A percentile compares a stretch with the other conserved stretches of the same genome.
Evolutionary conservation across 2,113 vertebrate species (phyloP).

Genomic region (Bucco capensis): DNA sequence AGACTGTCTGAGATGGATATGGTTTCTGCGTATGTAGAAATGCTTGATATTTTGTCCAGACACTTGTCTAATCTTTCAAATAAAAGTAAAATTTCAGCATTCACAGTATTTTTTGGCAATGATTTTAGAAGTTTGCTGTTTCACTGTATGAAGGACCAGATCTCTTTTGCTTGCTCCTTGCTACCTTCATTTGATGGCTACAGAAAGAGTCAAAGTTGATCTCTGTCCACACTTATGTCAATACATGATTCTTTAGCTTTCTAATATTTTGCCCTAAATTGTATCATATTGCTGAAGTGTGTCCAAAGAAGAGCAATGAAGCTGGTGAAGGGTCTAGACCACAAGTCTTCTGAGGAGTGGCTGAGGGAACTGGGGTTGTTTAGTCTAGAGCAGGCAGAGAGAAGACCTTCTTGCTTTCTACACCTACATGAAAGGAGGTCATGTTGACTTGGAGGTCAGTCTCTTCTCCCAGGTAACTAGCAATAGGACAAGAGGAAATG

Average conservation of each 20-base stretch:
- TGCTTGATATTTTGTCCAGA: neutral
- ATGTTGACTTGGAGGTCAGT: no score
- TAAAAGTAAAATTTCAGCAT: neutral
- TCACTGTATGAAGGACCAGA: neutral
- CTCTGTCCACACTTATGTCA: neutral
- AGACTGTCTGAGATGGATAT: neutral
- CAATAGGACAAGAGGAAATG: no score
- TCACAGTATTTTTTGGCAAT: neutral
- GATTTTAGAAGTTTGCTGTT: neutral
- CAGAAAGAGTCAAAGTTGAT: neutral
- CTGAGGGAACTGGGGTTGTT: no score
- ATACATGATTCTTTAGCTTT: neutral
- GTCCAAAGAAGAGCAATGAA: no score
- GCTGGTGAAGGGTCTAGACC: no score
- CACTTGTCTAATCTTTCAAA: neutral
- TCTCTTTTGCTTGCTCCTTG: neutral
- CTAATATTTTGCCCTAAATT: neutral
- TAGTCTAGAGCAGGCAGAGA: no score
- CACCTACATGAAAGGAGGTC: no score
- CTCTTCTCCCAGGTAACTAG: no score
- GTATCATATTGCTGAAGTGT: neutral
- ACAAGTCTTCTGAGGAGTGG: no score
- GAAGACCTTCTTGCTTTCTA: no score
- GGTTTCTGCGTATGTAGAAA: neutral
- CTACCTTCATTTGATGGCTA: neutral